Base-by-base conservation (phyloP, 2,113 vertebrate species). In the Hydrochoerus hydrochaeris region DNA sequence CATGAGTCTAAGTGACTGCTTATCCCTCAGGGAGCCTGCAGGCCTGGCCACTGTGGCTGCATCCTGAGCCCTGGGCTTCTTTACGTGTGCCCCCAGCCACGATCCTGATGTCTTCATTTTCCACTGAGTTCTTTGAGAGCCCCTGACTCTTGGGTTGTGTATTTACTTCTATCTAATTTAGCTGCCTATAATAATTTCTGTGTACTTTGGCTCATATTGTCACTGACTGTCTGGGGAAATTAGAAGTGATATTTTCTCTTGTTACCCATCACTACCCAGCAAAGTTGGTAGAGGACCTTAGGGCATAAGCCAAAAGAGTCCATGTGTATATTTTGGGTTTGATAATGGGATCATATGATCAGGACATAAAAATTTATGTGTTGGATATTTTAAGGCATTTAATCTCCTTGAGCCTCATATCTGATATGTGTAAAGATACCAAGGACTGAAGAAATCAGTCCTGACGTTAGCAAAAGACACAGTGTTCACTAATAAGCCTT, bases 321-420 rank as follows among this genome's bases (percentile, higher is more conserved):
- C 71, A 19, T 46, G 26, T 57, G 38, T 41, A 35, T 91, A 60
- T 81, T 88, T 60, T 86, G 69, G 16, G 20, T 65, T 84, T 88
- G 69, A 78, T 75, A 96, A 65, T 6, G 85, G 8, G 26, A 78
- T 62, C n/a, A 44, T 58, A 89, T 12, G 2, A 44, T 81, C 20
- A 49, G 57, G 58, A 9, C 41, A 85, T 81, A 69, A 75, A 73
- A 35, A 41, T 69, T 19, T 63, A 63, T 85, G 22, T 35, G 5
- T 49, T 49, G 58, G 16, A n/a, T 65, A 60, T 69, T 94, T 57
- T 77, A 22, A 49, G 52, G 52, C 91, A 90, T 71, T 93, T 97
- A 85, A 65, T 93, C 10, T 88, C 26, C 22, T 77, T 91, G 52
- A 88, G 41, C 16, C 46, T 92, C n/a, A 62, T 38, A 28, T 65